phyloP scores from a whole-genome alignment of 2,888 invertebrate genomes.

The Eristalis intricaria region DNA sequence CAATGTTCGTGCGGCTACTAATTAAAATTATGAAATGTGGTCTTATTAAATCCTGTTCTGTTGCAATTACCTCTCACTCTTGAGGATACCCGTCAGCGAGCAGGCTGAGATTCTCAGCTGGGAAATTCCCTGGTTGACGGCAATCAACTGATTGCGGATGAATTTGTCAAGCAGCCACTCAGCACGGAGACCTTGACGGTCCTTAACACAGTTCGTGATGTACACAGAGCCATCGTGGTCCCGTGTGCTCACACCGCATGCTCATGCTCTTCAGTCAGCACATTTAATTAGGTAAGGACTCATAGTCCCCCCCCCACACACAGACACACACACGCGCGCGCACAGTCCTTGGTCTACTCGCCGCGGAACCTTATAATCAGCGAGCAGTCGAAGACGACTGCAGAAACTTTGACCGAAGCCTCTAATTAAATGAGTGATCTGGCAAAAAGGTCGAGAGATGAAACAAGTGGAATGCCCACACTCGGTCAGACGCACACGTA shows the following conservation, averaged over 20 bases:
- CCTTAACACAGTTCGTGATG: constrained; percentile 61
- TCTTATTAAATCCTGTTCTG: constrained; percentile 66
- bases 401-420: constrained; percentile 66
- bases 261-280: constrained; percentile 22
- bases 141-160: constrained; percentile 64
- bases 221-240: background rate
- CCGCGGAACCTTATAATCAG: background rate
- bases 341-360: background rate
- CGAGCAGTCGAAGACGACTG: constrained; percentile 16
- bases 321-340: background rate
- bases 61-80: constrained; percentile 66
- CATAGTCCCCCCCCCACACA: background rate
- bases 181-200: constrained; percentile 66
- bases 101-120: background rate
- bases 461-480: constrained; percentile 38
- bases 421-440: constrained; percentile 70
- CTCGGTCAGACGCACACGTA: background rate
- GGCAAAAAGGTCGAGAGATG: constrained; percentile 62
- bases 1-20: constrained; percentile 65
- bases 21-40: constrained; percentile 62
- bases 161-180: constrained; percentile 63
- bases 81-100: constrained; percentile 50
- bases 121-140: constrained; percentile 34
- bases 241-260: background rate
- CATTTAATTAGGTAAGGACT: constrained; percentile 44